Conservation (phyloP, 37 sponge, comb jelly and placozoan genomes). For the Petrosia ficiformis region DNA sequence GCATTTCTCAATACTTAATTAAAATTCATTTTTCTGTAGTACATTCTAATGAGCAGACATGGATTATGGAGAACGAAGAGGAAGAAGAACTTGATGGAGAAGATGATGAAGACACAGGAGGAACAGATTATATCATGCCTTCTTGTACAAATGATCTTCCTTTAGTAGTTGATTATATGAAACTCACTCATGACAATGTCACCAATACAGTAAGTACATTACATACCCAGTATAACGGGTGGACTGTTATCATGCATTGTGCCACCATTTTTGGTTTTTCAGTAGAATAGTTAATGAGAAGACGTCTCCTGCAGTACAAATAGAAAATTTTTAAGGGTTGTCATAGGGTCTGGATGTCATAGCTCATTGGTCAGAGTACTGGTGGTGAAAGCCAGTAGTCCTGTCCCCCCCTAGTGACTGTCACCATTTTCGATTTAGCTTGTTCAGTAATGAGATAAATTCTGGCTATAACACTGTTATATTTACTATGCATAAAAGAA, state of each 20-base stretch:
- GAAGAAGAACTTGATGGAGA: slow-evolving; percentile 24
- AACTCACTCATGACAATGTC: neutral
- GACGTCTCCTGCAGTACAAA: too few relatives aligned
- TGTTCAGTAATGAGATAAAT: neutral
- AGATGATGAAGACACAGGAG: slow-evolving; percentile 17
- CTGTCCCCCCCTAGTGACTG: neutral
- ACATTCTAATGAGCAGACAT: slow-evolving; percentile 3
- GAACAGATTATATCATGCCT: neutral
- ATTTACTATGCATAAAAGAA: neutral
- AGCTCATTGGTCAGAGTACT: too few relatives aligned
- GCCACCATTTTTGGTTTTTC: too few relatives aligned
- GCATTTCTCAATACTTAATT: neutral
- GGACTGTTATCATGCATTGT: too few relatives aligned
- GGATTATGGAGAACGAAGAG: slow-evolving; percentile 34
- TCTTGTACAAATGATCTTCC: slow-evolving; percentile 1
- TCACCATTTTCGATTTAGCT: neutral
- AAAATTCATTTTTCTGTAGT: neutral
- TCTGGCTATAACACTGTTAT: neutral
- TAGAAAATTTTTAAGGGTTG: too few relatives aligned
- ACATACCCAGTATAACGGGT: too few relatives aligned
- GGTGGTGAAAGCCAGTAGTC: too few relatives aligned
- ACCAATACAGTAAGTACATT: neutral
- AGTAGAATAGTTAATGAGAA: too few relatives aligned
- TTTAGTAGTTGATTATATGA: neutral
- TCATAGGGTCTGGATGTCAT: too few relatives aligned